Base-by-base conservation (phyloP, 64 coral and sea anemone genomes). In the Montipora foliosa region DNA sequence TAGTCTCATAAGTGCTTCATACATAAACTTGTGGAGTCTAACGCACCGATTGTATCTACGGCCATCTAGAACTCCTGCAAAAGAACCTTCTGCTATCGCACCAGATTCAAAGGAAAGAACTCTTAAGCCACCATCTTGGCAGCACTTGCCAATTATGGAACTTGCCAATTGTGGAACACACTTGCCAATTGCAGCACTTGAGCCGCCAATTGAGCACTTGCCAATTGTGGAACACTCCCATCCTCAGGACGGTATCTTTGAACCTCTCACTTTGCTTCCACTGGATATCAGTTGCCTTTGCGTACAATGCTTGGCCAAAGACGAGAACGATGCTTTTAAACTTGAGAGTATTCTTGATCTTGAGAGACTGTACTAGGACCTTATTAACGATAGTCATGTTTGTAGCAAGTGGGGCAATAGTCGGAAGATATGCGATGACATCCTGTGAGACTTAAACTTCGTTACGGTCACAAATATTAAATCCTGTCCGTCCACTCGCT, bases 381-480 rank as follows among this genome's bases (percentile, higher is more conserved):
- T 76, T 55, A n/a, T 76, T 25, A 57, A 88, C 55, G 49, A 67
- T 94, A 49, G 76, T 48, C 64, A 88, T 94, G n/a, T 88, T 62
- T 19, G 84, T 81, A 77, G 75, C 64, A 20, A 67, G 76, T 51
- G 76, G 47, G 17, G 81, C 52, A 55, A 89, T 82, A 22, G 50
- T 57, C 48, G 49, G 68, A 1, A 94, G 67, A 89, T 94, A 94
- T 10, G 67, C 76, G 20, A 88, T 93, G 76, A 53, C 67, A 64
- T 93, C 85, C 72, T 93, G 92, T 77, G 83, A 52, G 58, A 81
- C 84, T 47, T 93, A 53, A 57, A 88, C 77, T 48, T 93, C 51
- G n/a, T 88, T 64, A 80, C 92, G 84, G 19, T 79, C 84, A 50
- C 15, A 69, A 89, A 94, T 94, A 49, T 94, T 94, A 16, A 94